phyloP scores from a whole-genome alignment of 35 echinoderm and acorn worm species.

The Ptychodera flava region DNA sequence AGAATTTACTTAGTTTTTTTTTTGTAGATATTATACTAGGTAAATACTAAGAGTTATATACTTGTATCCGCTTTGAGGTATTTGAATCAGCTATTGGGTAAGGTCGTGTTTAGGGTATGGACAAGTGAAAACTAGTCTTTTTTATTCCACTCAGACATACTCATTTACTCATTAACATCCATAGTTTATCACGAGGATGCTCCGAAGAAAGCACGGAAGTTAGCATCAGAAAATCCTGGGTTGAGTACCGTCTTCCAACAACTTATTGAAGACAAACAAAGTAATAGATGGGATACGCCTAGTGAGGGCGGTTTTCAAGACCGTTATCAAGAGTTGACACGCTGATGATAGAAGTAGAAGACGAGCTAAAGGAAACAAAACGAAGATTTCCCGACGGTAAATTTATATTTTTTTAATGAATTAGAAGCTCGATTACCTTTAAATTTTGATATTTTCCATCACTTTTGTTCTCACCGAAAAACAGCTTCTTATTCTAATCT shows the following conservation, averaged over 20 bases:
- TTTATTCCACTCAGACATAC: too few relatives aligned
- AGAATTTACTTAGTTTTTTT: too few relatives aligned
- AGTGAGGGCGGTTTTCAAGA: not conserved
- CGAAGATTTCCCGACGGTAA: not conserved
- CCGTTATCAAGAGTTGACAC: not conserved
- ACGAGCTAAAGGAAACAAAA: not conserved
- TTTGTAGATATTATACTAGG: too few relatives aligned
- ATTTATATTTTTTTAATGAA: not conserved
- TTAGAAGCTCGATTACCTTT: not conserved
- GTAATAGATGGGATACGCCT: not conserved
- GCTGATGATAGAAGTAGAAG: not conserved
- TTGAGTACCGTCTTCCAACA: not conserved
- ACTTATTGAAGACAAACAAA: not conserved
- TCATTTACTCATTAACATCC: too few relatives aligned
- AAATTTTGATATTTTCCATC: not conserved
- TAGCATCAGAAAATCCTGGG: not conserved
- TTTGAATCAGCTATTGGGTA: too few relatives aligned
- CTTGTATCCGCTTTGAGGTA: too few relatives aligned
- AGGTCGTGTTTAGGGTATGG: too few relatives aligned
- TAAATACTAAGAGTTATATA: too few relatives aligned
- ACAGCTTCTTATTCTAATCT: too few relatives aligned
- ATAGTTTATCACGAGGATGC: not conserved
- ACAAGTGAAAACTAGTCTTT: too few relatives aligned
- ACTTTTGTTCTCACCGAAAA: not conserved
- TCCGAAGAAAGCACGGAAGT: not conserved